Evolutionary conservation across 2,888 invertebrate genomes (phyloP).

Genomic region (Carabus problematicus): DNA sequence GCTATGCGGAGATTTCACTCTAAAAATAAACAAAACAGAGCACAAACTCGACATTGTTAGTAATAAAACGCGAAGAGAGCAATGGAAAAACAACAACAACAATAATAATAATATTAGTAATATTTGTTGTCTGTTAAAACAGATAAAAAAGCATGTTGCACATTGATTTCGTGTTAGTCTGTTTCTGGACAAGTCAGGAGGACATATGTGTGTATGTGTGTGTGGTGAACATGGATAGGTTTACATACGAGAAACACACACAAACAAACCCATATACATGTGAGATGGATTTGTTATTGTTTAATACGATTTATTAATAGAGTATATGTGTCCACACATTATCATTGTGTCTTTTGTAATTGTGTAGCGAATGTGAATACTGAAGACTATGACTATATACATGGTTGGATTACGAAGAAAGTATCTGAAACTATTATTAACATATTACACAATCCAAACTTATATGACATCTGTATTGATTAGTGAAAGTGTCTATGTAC

Average conservation of each 20-base stretch:
- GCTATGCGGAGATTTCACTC: constrained; percentile 16
- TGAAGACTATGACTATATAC: no score
- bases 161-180: constrained; percentile 40
- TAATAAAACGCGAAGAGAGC: constrained; percentile 25
- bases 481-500: no score
- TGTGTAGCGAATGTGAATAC: no score
- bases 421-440: no score
- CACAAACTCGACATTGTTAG: constrained; percentile 11
- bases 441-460: no score
- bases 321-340: constrained; percentile 28
- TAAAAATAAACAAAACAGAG: constrained; percentile 15
- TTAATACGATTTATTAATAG: no score
- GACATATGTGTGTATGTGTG: no score
- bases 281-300: no score
- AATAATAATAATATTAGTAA: not conserved
- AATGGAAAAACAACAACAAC: not conserved
- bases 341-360: not conserved
- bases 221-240: constrained; percentile 9
- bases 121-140: constrained; percentile 1
- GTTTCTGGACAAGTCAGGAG: constrained; percentile 21
- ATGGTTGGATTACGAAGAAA: no score
- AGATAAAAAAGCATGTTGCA: constrained; percentile 38
- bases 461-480: no score
- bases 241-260: constrained; percentile 4
- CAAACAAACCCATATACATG: no score